Evolutionary conservation across 1,140 invertebrate genomes (phyloP).

Genomic region (Arion vulgaris): DNA sequence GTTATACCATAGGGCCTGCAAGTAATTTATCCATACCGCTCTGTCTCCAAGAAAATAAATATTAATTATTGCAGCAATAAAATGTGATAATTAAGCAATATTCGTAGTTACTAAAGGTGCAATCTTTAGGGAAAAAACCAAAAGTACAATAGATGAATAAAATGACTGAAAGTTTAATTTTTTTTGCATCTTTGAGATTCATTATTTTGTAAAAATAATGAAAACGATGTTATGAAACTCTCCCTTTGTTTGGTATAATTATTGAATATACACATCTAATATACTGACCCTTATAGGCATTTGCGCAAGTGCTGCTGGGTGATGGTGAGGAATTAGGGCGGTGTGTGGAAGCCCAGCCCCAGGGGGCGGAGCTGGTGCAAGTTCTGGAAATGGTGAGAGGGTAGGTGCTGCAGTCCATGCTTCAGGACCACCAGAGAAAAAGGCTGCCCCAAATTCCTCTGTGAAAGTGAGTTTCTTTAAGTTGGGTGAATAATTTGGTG

Average conservation of each 20-base stretch:
- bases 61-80: no score
- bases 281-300: conserved; percentile 37
- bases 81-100: no score
- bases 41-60: no score
- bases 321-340: conserved; percentile 16
- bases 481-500: background rate
- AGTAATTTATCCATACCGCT: no score
- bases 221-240: background rate
- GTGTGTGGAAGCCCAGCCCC: conserved; percentile 25
- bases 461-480: conserved; percentile 8
- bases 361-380: conserved; percentile 30
- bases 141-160: no score
- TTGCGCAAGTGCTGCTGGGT: conserved; percentile 33
- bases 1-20: no score
- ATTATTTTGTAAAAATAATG: no score
- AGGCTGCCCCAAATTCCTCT: conserved; percentile 35
- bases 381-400: conserved; percentile 33
- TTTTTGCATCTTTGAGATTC: no score
- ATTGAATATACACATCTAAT: background rate
- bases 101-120: no score
- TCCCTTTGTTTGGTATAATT: background rate
- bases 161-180: no score
- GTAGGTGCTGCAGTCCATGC: conserved; percentile 33
- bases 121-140: no score
- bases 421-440: conserved; percentile 35